phyloP scores from a whole-genome alignment of 2,888 invertebrate genomes.

The Nycteola revayana region DNA sequence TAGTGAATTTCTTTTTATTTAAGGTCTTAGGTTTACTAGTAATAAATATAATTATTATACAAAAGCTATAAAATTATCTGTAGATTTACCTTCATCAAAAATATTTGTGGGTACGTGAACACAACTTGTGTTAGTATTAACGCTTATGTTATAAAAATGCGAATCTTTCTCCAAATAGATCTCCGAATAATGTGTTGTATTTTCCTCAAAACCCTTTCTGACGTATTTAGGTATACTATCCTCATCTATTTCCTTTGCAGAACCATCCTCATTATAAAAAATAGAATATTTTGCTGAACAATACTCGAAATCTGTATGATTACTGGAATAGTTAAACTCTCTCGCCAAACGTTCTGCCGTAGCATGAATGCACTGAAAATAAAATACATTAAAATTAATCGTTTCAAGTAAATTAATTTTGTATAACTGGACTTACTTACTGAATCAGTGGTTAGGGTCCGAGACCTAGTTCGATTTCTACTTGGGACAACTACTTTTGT shows the following conservation, averaged over 20 bases:
- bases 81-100: constrained; percentile 87
- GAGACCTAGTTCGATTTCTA: too few relatives aligned
- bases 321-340: constrained; percentile 37
- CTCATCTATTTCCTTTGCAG: constrained; percentile 9
- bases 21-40: too few relatives aligned
- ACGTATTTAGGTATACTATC: constrained; percentile 51
- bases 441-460: too few relatives aligned
- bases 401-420: too few relatives aligned
- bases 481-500: too few relatives aligned
- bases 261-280: constrained; percentile 51
- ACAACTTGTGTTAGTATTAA: constrained; percentile 90
- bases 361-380: constrained; percentile 87
- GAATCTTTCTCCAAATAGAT: constrained; percentile 85
- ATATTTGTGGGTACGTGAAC: constrained; percentile 98
- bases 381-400: too few relatives aligned
- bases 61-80: too few relatives aligned
- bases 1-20: too few relatives aligned
- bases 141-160: constrained; percentile 92
- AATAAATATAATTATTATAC: too few relatives aligned
- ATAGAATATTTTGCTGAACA: constrained; percentile 91
- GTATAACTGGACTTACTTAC: too few relatives aligned
- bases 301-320: constrained; percentile 76
- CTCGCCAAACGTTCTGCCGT: constrained; percentile 87
- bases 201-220: constrained; percentile 32
- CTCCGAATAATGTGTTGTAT: constrained; percentile 64